These are phyloP conservation scores for Oryzaephilus surinamensis DNA, from an alignment of 1,140 invertebrate genomes.

Conservation along the genomic window DNA sequence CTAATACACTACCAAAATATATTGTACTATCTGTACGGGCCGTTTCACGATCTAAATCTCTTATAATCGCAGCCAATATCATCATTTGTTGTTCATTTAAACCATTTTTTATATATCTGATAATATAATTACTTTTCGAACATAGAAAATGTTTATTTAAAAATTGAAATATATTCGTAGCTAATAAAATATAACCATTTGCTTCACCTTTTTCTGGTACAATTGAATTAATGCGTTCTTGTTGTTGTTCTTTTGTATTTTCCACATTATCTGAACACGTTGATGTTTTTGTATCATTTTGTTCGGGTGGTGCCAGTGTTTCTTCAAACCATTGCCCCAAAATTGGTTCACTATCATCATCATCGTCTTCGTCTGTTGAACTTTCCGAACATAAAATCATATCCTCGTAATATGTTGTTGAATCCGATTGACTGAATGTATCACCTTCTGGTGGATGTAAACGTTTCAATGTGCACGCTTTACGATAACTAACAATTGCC, in stretches of 20 bases:
- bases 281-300: constrained; percentile 46
- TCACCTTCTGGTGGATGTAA: constrained; percentile 67
- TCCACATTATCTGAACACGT: constrained; percentile 38
- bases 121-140: constrained; percentile 45
- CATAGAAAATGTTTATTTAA: constrained; percentile 54
- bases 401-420: constrained; percentile 87
- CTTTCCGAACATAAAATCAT: constrained; percentile 82
- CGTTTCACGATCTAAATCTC: constrained; percentile 77
- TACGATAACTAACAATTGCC: constrained; percentile 79
- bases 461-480: constrained; percentile 73
- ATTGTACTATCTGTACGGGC: constrained; percentile 63
- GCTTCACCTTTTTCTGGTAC: constrained; percentile 86
- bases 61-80: constrained; percentile 69
- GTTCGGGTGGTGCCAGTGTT: constrained; percentile 69
- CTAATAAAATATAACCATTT: constrained; percentile 72
- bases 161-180: constrained; percentile 61
- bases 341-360: constrained; percentile 81
- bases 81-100: constrained; percentile 67
- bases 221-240: constrained; percentile 38
- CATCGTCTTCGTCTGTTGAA: constrained; percentile 66
- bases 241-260: constrained; percentile 21
- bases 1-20: constrained; percentile 58
- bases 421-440: constrained; percentile 76
- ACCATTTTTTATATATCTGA: constrained; percentile 47
- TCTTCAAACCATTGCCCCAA: constrained; percentile 89